These are phyloP conservation scores for Apis mellifera DNA, from an alignment of 1,140 invertebrate genomes.

Conservation along the genomic window Amel_HAv3.1 CM009934.2:4499501-4500000, in stretches of 20 bases:
- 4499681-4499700: too few species aligned
- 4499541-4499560: background rate
- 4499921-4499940: constrained; percentile 8
- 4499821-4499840: constrained; percentile 7
- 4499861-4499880: constrained; percentile 14
- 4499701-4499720: too few species aligned
- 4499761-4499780: too few species aligned
- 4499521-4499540: background rate
- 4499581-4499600: background rate
- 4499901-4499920: constrained; percentile 22
- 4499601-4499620: too few species aligned
- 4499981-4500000: constrained; percentile 43
- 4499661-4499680: too few species aligned
- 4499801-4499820: background rate
- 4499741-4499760: too few species aligned
- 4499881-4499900: constrained; percentile 5
- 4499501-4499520: background rate
- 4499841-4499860: constrained; percentile 11
- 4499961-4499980: constrained; percentile 26
- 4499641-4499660: too few species aligned
- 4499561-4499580: background rate
- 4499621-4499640: too few species aligned
- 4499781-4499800: constrained; percentile 5
- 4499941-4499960: constrained; percentile 34
- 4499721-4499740: too few species aligned